Base-by-base conservation (phyloP, 2,113 vertebrate genomes). In the Phodopus roborovskii region DNA sequence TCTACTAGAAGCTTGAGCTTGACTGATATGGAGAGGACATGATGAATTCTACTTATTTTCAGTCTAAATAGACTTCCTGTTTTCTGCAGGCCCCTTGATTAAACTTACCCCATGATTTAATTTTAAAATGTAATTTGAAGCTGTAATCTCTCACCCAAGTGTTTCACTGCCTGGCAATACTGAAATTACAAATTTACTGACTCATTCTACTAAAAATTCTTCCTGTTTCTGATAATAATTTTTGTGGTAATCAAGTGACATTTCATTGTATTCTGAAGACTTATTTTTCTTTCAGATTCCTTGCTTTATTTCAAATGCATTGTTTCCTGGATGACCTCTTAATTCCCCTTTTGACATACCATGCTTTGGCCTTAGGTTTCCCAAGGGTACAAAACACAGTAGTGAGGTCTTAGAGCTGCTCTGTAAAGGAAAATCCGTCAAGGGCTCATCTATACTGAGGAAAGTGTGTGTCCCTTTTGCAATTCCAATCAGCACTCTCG, bases 111-210 rank as follows among this genome's bases (percentile, higher is more conserved):
- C 15, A 39, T 74, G 24, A 68, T 7, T 82, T 66, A 26, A 74
- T 58, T 66, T n/a, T 82, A 19, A 68, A 58, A 91, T 88, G 45
- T 68, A 48, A 68, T 66, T 81, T 82, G 82, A 75, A 4, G 28
- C 15, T 74, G 20, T 17, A 74, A 2, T 91, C 12, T 58, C 74
- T 90, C 79, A 81, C 20, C 16, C n/a, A 81, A 87, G 19, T 36
- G 62, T 17, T 89, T 93, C 19, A 20, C 12, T 87, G 28, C 17
- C 26, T 68, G 48, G 20, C 56, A 73, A 53, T 22, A 87, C 50
- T 94, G 56, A 66, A 94, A 82, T 39, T n/a, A 66, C 66, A 42
- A 36, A 88, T 83, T 91, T 68, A 88, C 68, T 83, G 20, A 74
- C 3, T 48, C 16, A 81, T 81, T 58, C 48, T 82, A 83, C 39